Conservation (phyloP, 2,113 vertebrate genomes). For the Galemys pyrenaicus region DNA sequence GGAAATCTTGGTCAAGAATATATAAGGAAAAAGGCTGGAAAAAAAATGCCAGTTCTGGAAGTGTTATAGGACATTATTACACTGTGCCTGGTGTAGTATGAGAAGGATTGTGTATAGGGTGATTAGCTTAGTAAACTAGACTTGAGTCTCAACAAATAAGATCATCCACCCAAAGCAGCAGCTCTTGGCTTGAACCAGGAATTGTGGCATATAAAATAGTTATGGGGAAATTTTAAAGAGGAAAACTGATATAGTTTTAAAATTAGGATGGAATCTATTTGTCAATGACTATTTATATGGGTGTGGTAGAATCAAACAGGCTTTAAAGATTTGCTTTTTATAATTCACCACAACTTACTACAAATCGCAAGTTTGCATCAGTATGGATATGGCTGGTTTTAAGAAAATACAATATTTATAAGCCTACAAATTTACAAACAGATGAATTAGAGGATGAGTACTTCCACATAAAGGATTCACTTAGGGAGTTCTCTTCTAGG, state of each 20-base stretch:
- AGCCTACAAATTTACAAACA: background rate
- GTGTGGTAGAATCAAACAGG: slow-evolving; percentile 29
- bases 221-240: slow-evolving; percentile 15
- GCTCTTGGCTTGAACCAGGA: background rate
- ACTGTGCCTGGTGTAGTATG: background rate
- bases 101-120: background rate
- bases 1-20: slow-evolving; percentile 61
- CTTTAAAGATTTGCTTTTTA: slow-evolving; percentile 39
- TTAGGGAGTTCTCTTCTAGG: background rate
- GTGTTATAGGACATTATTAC: slow-evolving; percentile 20
- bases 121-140: background rate
- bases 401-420: slow-evolving; percentile 40
- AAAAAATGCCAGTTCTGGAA: slow-evolving; percentile 68
- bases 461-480: slow-evolving; percentile 1
- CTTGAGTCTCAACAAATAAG: slow-evolving; percentile 41
- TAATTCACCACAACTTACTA: slow-evolving; percentile 43
- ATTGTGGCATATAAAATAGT: background rate
- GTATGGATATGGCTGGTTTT: background rate
- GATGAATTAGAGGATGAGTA: background rate
- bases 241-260: slow-evolving; percentile 18
- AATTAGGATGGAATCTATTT: background rate
- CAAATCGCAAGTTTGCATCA: background rate
- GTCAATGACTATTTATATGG: slow-evolving; percentile 5
- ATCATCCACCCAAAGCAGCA: slow-evolving; percentile 13
- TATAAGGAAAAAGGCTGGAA: slow-evolving; percentile 73